phyloP scores from a whole-genome alignment of 1,140 invertebrate genomes.

The Melitaea cinxia region DNA sequence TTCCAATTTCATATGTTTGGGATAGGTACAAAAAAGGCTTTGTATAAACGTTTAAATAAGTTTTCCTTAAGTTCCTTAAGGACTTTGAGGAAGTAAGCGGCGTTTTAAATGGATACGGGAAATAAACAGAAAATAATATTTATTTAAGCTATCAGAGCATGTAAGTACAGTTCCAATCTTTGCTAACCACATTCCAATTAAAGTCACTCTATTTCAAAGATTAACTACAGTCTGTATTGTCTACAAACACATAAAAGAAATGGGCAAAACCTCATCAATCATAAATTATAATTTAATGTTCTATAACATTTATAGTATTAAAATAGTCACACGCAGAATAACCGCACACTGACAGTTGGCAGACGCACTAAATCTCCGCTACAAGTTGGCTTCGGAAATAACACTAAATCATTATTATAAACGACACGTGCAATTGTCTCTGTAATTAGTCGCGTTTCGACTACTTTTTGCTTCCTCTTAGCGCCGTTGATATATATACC shows the following conservation, averaged over 20 bases:
- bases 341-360: conserved; percentile 24
- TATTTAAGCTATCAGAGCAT: no score
- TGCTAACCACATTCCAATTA: no score
- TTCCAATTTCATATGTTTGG: no score
- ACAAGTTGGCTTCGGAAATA: conserved; percentile 19
- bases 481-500: conserved; percentile 14
- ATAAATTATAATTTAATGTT: background rate
- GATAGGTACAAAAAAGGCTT: no score
- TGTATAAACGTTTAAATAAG: no score
- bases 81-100: no score
- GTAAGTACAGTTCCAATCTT: no score
- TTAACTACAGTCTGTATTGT: no score
- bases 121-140: no score
- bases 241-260: background rate
- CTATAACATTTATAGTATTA: conserved; percentile 7
- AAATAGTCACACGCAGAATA: conserved; percentile 30
- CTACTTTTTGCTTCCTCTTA: conserved; percentile 15
- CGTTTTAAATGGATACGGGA: no score
- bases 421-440: conserved; percentile 38
- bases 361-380: conserved; percentile 18
- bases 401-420: conserved; percentile 37
- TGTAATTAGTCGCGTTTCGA: conserved; percentile 17
- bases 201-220: no score
- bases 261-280: background rate
- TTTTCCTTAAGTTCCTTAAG: no score